Evolutionary conservation across 2,888 invertebrate genomes (phyloP), one percentile per base, ranked within the genome.

Genomic region (Smittia sp.): DNA sequence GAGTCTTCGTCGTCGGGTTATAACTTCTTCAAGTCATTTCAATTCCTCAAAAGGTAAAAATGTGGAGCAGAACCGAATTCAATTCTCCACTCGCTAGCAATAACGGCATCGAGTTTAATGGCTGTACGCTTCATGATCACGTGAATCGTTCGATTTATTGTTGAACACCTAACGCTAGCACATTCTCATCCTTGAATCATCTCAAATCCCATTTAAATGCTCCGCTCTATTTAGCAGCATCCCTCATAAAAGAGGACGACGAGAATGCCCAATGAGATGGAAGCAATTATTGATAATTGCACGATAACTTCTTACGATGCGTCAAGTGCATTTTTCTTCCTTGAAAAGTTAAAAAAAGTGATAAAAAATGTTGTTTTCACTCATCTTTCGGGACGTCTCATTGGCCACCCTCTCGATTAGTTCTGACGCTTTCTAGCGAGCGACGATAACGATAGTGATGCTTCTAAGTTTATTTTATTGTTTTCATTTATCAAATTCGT

Each of bases 381-480:
- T 46, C 46, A 46, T 13, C 38, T 58, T 58, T 58, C 22, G 18
- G 9, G 58, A 7, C 58, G 22, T 13, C 58, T 22, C 58, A 58
- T 58, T 58, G 58, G 20, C 7, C 46, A 46, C 3, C 2, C 20
- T 13, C 22, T 58, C n/a, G 46, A 46, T 46, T 13, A 46, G 11
- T 6, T 46, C 15, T 6, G 15, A 46, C n/a, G 46, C 46, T 46
- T 11, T 46, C 15, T 15, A 46, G 2, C 11, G 39, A 7, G 39
- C 13, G 39, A 39, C 13, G 11, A 3, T 58, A n/a, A 46, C n/a
- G 46, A 46, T 46, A 13, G n/a, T 46, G 11, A 46, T 46, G 46
- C 46, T 58, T 58, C 22, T 46, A 46, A 46, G 13, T 15, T 46
- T 46, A 58, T 58, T 58, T 58, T 58, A 58, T 58, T 58, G 18